Evolutionary conservation across 2,113 vertebrate genomes (phyloP).

Genomic region (Mirounga angustirostris): DNA sequence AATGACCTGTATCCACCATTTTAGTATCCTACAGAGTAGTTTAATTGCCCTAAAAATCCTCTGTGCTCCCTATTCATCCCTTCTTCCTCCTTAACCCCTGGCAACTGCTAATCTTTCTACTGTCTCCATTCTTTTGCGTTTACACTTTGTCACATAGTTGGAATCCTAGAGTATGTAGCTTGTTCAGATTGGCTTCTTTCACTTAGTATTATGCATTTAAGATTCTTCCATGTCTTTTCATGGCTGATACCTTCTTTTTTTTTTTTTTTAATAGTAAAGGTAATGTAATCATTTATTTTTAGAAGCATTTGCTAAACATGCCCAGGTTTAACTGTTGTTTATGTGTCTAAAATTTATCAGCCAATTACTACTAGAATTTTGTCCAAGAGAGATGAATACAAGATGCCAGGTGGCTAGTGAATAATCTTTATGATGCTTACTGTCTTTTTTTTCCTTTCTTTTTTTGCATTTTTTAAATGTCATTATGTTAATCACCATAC

Average conservation of each 20-base stretch:
- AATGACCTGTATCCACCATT: background rate
- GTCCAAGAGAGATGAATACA: constrained; percentile 48
- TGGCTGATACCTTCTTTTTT: too few species aligned
- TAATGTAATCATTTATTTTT: constrained; percentile 71
- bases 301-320: constrained; percentile 54
- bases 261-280: constrained; percentile 59
- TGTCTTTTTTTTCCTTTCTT: background rate
- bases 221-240: background rate
- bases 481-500: too few species aligned
- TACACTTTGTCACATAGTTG: background rate
- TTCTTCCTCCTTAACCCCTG: background rate
- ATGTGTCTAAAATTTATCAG: constrained; percentile 55
- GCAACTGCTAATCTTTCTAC: background rate
- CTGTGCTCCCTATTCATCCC: background rate
- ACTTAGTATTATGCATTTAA: background rate
- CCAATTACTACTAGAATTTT: constrained; percentile 73
- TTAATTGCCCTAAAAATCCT: background rate
- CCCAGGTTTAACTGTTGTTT: constrained; percentile 49
- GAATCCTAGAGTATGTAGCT: too few species aligned
- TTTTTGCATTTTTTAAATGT: too few species aligned
- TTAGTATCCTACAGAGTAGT: background rate
- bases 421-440: background rate
- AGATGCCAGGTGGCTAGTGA: constrained; percentile 15
- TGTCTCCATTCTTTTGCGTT: background rate
- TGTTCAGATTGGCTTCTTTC: too few species aligned